Conservation (phyloP, 2,797 vertebrate species). For the Propithecus deckenii region DNA sequence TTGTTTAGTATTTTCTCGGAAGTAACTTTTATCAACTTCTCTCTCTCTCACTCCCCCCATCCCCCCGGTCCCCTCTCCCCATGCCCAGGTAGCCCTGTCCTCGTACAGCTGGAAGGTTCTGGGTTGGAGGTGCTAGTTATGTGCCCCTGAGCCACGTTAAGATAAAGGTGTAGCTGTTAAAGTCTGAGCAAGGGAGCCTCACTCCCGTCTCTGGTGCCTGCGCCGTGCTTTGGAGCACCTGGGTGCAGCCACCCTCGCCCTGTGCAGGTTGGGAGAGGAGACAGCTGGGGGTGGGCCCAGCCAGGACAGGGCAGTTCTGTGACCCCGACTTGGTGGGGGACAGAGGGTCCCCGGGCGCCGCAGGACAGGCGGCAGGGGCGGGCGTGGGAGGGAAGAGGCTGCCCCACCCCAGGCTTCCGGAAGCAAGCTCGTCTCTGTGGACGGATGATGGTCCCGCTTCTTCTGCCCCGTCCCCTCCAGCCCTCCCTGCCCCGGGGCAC, state of each 20-base stretch:
- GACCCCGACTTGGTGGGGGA: not conserved
- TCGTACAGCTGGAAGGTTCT: not conserved
- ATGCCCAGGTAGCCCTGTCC: not conserved
- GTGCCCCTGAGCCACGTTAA: not conserved
- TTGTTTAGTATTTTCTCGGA: not conserved
- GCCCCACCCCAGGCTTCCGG: fast-evolving
- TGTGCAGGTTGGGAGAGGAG: not conserved
- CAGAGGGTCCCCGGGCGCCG: too few species aligned
- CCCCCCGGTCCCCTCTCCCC: too few species aligned
- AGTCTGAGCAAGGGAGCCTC: fast-evolving
- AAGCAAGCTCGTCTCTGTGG: not conserved
- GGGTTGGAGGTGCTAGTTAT: not conserved
- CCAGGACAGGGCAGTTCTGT: fast-evolving
- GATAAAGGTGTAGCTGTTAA: not conserved
- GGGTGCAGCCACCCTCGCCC: too few species aligned
- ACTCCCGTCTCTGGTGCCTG: fast-evolving
- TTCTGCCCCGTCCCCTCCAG: fast-evolving
- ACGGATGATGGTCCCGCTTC: fast-evolving
- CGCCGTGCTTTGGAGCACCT: fast-evolving
- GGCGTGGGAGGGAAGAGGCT: not conserved
- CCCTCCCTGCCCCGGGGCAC: too few species aligned
- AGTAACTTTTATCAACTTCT: not conserved
- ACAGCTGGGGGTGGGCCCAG: fast-evolving
- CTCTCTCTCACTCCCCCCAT: too few species aligned
- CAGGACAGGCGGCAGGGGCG: not conserved